These are phyloP conservation scores for Lophius piscatorius DNA, from an alignment of 2,113 vertebrate genomes.

Conservation along the genomic window DNA sequence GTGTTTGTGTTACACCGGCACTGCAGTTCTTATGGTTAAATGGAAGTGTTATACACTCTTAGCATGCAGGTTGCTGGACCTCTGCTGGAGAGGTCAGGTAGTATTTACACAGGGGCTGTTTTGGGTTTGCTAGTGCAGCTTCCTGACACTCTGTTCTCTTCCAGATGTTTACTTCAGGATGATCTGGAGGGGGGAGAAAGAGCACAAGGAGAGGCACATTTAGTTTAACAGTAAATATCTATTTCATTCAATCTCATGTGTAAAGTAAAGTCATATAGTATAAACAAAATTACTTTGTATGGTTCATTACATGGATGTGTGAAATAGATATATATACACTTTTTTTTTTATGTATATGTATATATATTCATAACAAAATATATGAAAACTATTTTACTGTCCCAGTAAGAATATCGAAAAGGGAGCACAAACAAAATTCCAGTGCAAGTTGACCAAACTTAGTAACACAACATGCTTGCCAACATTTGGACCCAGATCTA, in stretches of 20 bases:
- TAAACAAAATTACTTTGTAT: constrained; percentile 1
- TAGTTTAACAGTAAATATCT: no score
- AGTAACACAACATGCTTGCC: no score
- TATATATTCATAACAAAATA: no score
- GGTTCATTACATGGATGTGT: no score
- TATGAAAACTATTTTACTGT: no score
- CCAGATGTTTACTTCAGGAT: constrained; percentile 94
- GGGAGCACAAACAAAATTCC: no score
- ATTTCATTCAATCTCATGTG: background rate
- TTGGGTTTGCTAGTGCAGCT: constrained; percentile 90
- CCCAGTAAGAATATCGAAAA: no score
- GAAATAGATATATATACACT: no score
- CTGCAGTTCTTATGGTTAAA: constrained; percentile 74
- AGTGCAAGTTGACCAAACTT: no score
- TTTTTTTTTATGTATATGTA: no score
- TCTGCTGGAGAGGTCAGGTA: constrained; percentile 92
- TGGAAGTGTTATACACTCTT: constrained; percentile 85
- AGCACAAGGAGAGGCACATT: background rate
- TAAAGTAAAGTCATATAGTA: background rate
- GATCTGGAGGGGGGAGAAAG: constrained; percentile 84
- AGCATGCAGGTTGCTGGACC: constrained; percentile 99
- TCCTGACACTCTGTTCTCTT: constrained; percentile 88
- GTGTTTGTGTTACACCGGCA: constrained; percentile 69
- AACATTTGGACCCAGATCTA: no score
- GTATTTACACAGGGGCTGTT: constrained; percentile 97